Conservation (phyloP, 2,888 invertebrate species). For the Drosophila conformis region DNA sequence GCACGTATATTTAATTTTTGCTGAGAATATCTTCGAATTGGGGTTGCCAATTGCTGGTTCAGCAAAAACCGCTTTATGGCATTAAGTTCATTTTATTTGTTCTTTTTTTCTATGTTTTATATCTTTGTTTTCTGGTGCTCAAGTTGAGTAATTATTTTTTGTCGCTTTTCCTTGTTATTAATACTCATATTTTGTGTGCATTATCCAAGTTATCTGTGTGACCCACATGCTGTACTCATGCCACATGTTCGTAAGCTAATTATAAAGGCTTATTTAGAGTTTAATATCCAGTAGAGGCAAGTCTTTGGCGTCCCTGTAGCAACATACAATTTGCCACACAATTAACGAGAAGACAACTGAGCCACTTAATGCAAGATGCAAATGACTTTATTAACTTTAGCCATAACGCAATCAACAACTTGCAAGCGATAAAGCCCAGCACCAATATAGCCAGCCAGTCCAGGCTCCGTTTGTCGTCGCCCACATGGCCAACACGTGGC, state of each 20-base stretch:
- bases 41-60: slow-evolving; percentile 23
- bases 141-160: slow-evolving; percentile 45
- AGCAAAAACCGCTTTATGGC: slow-evolving; percentile 46
- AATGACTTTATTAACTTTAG: slow-evolving; percentile 76
- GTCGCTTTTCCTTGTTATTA: slow-evolving; percentile 15
- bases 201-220: slow-evolving; percentile 24
- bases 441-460: slow-evolving; percentile 15
- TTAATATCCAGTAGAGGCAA: slow-evolving; percentile 1
- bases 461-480: slow-evolving; percentile 12
- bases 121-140: slow-evolving; percentile 2
- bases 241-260: slow-evolving; percentile 32
- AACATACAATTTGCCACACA: slow-evolving; percentile 8
- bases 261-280: slow-evolving; percentile 31
- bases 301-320: background rate
- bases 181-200: slow-evolving; percentile 3
- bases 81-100: slow-evolving; percentile 19
- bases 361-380: slow-evolving; percentile 74
- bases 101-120: background rate
- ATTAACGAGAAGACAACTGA: slow-evolving; percentile 42
- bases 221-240: slow-evolving; percentile 19
- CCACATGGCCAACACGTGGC: slow-evolving; percentile 30
- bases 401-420: slow-evolving; percentile 74
- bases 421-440: slow-evolving; percentile 52
- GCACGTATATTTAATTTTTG: slow-evolving; percentile 24
- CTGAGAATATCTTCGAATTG: slow-evolving; percentile 7